Percentiles rank a stretch among this genome's conserved stretches.
phyloP scores from a whole-genome alignment of 2,888 invertebrate genomes.

The Yponomeuta plumbellus region DNA sequence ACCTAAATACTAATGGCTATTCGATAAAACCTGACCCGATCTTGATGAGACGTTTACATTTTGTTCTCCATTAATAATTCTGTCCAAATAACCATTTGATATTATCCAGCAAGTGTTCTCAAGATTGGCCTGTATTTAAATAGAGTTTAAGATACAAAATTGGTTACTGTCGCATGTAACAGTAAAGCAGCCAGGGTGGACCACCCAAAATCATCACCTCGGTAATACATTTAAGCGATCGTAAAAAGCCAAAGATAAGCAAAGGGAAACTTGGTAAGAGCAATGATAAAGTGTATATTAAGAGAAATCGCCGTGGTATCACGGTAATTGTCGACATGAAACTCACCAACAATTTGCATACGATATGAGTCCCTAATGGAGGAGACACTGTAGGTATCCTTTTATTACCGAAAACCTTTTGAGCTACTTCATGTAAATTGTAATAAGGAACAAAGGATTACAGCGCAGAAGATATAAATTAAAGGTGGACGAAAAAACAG shows the following conservation, averaged over 20 bases:
- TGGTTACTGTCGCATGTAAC: slow-evolving; percentile 5
- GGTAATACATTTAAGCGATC: slow-evolving; percentile 45
- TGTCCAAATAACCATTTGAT: slow-evolving; percentile 69
- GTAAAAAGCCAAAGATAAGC: slow-evolving; percentile 55
- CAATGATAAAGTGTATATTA: slow-evolving; percentile 49
- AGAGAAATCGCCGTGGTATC: slow-evolving; percentile 44
- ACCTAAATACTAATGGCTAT: slow-evolving; percentile 52
- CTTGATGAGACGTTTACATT: slow-evolving; percentile 64
- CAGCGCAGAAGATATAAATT: too few species aligned
- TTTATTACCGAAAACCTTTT: neutral
- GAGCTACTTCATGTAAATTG: too few species aligned
- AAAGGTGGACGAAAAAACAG: too few species aligned
- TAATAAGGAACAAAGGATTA: too few species aligned
- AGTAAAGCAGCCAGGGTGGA: slow-evolving; percentile 31
- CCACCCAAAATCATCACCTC: slow-evolving; percentile 75
- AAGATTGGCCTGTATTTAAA: neutral
- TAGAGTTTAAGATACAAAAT: neutral
- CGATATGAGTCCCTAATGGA: slow-evolving; percentile 66
- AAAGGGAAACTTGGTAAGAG: slow-evolving; percentile 41
- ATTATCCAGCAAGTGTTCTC: slow-evolving; percentile 26
- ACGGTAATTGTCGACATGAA: slow-evolving; percentile 51
- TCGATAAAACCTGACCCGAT: slow-evolving; percentile 65
- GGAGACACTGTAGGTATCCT: slow-evolving; percentile 39
- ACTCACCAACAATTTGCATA: slow-evolving; percentile 62
- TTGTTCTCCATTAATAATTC: slow-evolving; percentile 62